Evolutionary conservation across 2,113 vertebrate species (phyloP).

Genomic region (Lampris incognitus): DNA sequence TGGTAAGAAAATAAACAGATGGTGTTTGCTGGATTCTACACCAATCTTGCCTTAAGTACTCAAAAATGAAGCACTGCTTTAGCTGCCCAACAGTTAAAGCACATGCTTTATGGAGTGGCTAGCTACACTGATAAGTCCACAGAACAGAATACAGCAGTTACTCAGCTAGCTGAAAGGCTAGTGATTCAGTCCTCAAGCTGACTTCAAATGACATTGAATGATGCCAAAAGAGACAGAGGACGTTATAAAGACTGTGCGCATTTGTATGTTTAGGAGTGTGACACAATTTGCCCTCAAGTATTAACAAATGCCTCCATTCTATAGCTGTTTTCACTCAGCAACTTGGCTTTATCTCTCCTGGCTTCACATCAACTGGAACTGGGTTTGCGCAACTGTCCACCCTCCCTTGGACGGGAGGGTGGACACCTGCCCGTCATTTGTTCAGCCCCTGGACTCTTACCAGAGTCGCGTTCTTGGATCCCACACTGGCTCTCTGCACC

Average conservation of each 20-base stretch:
- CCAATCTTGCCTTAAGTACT: too few relatives aligned
- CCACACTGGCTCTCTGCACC: constrained; percentile 93
- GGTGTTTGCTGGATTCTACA: too few relatives aligned
- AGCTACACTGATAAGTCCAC: too few relatives aligned
- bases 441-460: constrained; percentile 75
- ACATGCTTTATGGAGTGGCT: too few relatives aligned
- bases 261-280: neutral
- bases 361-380: neutral
- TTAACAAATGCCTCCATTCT: neutral
- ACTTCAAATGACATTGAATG: neutral
- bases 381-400: neutral
- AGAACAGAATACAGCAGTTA: too few relatives aligned
- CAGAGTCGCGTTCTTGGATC: constrained; percentile 93
- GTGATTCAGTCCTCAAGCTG: neutral
- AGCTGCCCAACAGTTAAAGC: too few relatives aligned
- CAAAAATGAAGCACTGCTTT: too few relatives aligned
- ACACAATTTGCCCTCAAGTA: neutral
- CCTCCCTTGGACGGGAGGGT: constrained; percentile 23
- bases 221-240: neutral
- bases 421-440: constrained; percentile 29
- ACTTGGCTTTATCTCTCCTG: neutral
- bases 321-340: neutral
- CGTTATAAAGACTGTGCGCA: neutral
- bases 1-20: too few relatives aligned
- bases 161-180: too few relatives aligned